Evolutionary conservation across 2,888 invertebrate genomes (phyloP).

Genomic region (Eristalinus sepulchralis): DNA sequence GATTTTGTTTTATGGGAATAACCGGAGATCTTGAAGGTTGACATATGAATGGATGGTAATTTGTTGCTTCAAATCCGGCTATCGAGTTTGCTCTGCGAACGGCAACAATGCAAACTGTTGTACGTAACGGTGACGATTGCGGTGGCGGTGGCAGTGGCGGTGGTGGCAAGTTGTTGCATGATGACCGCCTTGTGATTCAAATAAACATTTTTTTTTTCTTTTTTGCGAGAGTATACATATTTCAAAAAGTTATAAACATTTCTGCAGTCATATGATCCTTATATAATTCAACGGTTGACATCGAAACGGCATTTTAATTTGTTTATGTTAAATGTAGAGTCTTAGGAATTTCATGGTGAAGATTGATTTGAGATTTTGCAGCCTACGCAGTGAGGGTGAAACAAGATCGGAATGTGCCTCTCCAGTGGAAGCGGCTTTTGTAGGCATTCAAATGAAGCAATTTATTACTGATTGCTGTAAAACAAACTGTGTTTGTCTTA

Average conservation of each 20-base stretch:
- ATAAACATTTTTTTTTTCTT: neutral
- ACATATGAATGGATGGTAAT: conserved; percentile 2
- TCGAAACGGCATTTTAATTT: neutral
- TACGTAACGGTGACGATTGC: neutral
- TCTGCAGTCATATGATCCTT: neutral
- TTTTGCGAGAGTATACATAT: neutral
- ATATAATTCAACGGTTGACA: neutral
- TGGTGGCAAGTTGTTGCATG: neutral
- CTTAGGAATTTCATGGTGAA: neutral
- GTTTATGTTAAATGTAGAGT: neutral
- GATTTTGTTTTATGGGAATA: conserved; percentile 11
- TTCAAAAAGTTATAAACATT: neutral
- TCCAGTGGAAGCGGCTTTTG: neutral
- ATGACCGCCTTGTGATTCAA: neutral
- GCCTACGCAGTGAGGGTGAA: neutral
- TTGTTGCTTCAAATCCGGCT: neutral
- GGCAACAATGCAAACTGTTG: neutral
- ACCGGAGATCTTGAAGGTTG: conserved; percentile 19
- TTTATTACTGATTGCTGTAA: no score
- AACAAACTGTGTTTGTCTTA: no score
- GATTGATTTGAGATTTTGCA: neutral
- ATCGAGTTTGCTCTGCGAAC: neutral
- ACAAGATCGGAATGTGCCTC: neutral
- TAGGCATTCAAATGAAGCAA: no score
- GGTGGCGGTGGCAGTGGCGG: no score